Conservation (phyloP, 2,888 invertebrate species). For the Sminthurides aquaticus region DNA sequence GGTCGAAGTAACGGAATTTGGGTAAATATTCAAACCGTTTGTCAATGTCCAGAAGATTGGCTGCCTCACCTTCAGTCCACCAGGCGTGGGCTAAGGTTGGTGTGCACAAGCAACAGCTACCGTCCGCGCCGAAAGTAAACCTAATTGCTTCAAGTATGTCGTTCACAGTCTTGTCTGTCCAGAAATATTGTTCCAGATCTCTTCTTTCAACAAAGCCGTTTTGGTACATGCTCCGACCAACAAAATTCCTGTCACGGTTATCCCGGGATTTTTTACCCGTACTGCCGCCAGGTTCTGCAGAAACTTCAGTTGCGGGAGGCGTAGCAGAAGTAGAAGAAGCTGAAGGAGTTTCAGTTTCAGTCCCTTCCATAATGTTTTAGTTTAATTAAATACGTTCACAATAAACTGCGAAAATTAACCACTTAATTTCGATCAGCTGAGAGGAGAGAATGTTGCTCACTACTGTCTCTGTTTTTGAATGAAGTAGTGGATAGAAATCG, state of each 20-base stretch:
- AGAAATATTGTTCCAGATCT: conserved; percentile 40
- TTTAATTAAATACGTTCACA: too few species aligned
- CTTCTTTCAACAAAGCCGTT: conserved; percentile 33
- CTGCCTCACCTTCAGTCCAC: conserved; percentile 34
- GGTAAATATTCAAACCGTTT: conserved; percentile 36
- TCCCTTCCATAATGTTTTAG: too few species aligned
- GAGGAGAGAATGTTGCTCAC: too few species aligned
- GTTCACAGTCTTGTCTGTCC: conserved; percentile 36
- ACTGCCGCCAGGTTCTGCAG: neutral
- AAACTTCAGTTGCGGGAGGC: too few species aligned
- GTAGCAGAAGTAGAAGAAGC: too few species aligned
- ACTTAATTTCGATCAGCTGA: too few species aligned
- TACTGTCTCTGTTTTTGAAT: too few species aligned
- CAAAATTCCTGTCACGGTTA: conserved; percentile 14
- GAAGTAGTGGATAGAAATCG: too few species aligned
- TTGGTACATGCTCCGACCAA: conserved; percentile 17
- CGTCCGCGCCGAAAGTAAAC: conserved; percentile 33
- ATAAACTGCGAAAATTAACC: too few species aligned
- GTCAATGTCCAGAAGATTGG: conserved; percentile 39
- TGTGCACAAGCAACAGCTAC: conserved; percentile 38
- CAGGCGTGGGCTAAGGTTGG: conserved; percentile 34
- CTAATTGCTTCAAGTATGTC: conserved; percentile 30
- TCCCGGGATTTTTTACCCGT: neutral
- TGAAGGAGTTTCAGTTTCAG: too few species aligned
- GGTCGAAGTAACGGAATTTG: conserved; percentile 39